Conservation (phyloP, 1,140 invertebrate species). For the Aphelinus certus region DNA sequence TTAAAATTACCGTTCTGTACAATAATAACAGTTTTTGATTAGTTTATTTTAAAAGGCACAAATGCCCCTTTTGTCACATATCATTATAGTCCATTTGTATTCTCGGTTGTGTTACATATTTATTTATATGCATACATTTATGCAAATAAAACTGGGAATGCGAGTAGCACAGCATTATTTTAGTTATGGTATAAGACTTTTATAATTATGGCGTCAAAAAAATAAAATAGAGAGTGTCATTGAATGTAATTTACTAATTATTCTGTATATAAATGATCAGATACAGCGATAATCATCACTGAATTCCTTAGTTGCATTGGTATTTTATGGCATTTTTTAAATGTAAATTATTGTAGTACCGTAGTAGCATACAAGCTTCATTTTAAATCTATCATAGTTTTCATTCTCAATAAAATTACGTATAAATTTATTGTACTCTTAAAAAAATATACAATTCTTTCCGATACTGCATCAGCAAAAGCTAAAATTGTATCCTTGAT, state of each 20-base stretch:
- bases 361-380: neutral
- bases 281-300: conserved; percentile 15
- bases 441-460: conserved; percentile 34
- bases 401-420: conserved; percentile 23
- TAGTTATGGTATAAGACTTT: conserved; percentile 5
- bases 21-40: conserved; percentile 49
- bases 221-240: neutral
- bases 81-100: conserved; percentile 28
- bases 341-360: neutral
- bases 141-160: conserved; percentile 45
- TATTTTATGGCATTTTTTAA: conserved; percentile 33
- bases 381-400: neutral
- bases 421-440: conserved; percentile 12
- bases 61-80: conserved; percentile 32
- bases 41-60: conserved; percentile 45
- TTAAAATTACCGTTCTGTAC: conserved; percentile 45
- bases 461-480: conserved; percentile 1
- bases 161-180: conserved; percentile 38
- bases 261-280: conserved; percentile 16
- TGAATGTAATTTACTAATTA: conserved; percentile 2
- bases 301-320: conserved; percentile 32
- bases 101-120: conserved; percentile 28
- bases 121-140: conserved; percentile 40
- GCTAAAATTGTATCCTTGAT: conserved; percentile 14
- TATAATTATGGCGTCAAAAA: conserved; percentile 18